These are phyloP conservation scores for Ammodytes marinus DNA, from an alignment of 2,113 vertebrate genomes.

Conservation along the genomic window DNA sequence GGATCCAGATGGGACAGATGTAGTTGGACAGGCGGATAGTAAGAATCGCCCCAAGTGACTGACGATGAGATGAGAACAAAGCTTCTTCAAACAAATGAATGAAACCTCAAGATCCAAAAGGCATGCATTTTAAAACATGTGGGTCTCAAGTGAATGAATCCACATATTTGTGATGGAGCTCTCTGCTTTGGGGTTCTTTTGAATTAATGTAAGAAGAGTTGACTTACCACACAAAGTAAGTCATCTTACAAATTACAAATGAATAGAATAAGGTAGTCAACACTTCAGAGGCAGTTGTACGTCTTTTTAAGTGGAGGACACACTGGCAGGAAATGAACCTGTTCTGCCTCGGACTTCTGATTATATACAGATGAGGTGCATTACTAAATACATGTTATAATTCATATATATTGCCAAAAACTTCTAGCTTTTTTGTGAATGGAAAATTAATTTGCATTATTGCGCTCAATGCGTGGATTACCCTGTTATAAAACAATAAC, in stretches of 20 bases:
- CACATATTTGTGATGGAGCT: slow-evolving; percentile 12
- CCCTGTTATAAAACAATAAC: too few species aligned
- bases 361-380: too few species aligned
- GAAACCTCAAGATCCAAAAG: slow-evolving; percentile 19
- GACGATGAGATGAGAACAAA: slow-evolving; percentile 8
- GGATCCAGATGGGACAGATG: slow-evolving; percentile 47
- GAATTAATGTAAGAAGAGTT: not conserved
- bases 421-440: too few species aligned
- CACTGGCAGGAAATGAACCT: too few species aligned
- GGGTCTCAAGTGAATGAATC: slow-evolving; percentile 7
- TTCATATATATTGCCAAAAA: too few species aligned
- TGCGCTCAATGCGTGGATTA: too few species aligned
- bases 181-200: not conserved
- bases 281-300: too few species aligned
- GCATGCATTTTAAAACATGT: slow-evolving; percentile 14
- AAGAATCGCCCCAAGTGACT: not conserved
- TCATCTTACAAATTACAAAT: not conserved
- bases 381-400: too few species aligned
- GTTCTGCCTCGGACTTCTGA: too few species aligned
- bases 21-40: not conserved
- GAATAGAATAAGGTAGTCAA: not conserved
- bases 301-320: too few species aligned
- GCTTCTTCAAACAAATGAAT: slow-evolving; percentile 23
- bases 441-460: too few species aligned
- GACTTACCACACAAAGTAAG: too few species aligned